Conservation (phyloP, 2,113 vertebrate species). For the Rissa tridactyla region DNA sequence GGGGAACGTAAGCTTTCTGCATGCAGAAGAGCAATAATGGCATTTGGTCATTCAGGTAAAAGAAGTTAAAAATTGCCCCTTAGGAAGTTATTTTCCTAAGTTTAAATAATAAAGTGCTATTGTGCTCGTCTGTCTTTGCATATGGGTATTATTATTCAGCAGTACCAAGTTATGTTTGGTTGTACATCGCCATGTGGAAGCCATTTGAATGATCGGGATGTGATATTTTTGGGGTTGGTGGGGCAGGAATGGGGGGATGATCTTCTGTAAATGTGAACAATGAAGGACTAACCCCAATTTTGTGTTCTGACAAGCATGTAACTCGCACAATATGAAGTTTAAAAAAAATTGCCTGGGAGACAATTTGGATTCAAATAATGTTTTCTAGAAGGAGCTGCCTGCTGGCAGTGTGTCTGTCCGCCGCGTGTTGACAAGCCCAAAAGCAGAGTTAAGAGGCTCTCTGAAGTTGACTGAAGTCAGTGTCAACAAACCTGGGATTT, state of each 20-base stretch:
- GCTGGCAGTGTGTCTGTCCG: conserved; percentile 40
- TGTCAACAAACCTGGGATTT: conserved; percentile 59
- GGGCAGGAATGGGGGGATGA: neutral
- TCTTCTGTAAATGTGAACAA: neutral
- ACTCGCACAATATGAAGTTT: neutral
- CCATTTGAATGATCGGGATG: neutral
- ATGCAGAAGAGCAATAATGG: neutral
- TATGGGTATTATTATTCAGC: neutral
- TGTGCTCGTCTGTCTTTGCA: neutral
- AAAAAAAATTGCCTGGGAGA: neutral
- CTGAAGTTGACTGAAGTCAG: conserved; percentile 59
- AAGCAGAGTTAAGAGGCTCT: conserved; percentile 37
- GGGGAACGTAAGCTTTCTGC: neutral
- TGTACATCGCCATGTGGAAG: neutral
- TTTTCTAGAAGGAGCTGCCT: conserved; percentile 47
- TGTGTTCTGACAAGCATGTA: neutral
- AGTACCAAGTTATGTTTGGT: neutral
- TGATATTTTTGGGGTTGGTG: neutral
- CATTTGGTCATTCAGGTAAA: neutral
- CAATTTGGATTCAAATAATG: conserved; percentile 4
- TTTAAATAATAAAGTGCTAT: neutral
- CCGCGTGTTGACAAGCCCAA: conserved; percentile 43
- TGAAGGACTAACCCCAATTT: neutral
- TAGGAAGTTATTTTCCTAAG: neutral
- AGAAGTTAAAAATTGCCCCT: neutral